Evolutionary conservation across 2,797 vertebrate species (phyloP).

Genomic region (Siniperca undulata): DNA sequence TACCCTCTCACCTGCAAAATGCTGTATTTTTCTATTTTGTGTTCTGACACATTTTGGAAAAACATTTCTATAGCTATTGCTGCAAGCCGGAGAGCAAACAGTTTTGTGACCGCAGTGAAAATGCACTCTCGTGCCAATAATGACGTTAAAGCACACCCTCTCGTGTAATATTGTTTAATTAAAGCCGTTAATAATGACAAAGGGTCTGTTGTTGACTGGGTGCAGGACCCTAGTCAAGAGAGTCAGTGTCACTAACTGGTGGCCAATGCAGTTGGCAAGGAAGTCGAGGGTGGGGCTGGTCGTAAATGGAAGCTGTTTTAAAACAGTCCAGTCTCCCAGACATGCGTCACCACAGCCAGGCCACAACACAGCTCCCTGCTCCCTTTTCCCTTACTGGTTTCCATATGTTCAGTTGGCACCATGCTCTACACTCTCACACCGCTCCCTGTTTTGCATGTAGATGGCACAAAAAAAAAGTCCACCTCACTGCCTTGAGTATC

Average conservation of each 20-base stretch:
- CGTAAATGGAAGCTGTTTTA: constrained; percentile 70
- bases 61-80: neutral
- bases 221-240: constrained; percentile 22
- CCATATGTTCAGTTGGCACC: constrained; percentile 65
- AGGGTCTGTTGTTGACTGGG: constrained; percentile 45
- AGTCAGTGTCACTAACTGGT: constrained; percentile 45
- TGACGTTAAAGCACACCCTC: too few species aligned
- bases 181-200: constrained; percentile 42
- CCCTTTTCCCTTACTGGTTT: constrained; percentile 46
- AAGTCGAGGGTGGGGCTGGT: constrained; percentile 56
- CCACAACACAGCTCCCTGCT: constrained; percentile 56
- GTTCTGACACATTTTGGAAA: neutral
- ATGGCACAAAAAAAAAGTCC: neutral
- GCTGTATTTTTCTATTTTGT: neutral
- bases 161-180: too few species aligned
- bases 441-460: neutral
- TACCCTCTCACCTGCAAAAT: constrained; percentile 3
- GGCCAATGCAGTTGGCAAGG: constrained; percentile 42
- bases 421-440: neutral
- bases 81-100: too few species aligned
- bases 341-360: constrained; percentile 57
- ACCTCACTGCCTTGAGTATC: neutral
- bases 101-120: too few species aligned
- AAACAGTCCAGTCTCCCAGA: constrained; percentile 64
- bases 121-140: too few species aligned